phyloP scores from a whole-genome alignment of 2,888 invertebrate species.

The Brenthis hecate region DNA sequence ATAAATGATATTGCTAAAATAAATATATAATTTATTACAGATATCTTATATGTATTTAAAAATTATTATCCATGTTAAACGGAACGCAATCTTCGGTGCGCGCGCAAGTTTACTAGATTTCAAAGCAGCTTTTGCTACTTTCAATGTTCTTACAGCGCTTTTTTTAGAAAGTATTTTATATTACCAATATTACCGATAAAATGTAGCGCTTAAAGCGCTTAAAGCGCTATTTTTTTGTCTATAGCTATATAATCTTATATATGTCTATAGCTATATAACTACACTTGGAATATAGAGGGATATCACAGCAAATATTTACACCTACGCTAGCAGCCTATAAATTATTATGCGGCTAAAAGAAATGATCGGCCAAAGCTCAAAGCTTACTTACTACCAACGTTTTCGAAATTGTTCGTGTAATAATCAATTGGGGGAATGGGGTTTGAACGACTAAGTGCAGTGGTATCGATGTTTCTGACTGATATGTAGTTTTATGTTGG shows the following conservation, averaged over 20 bases:
- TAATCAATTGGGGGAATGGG: slow-evolving; percentile 52
- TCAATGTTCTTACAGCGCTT: slow-evolving; percentile 7
- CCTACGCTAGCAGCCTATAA: slow-evolving; percentile 45
- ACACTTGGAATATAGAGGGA: slow-evolving; percentile 20
- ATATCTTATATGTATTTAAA: too few species aligned
- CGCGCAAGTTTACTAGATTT: slow-evolving; percentile 14
- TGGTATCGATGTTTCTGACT: slow-evolving; percentile 47
- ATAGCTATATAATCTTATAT: slow-evolving; percentile 3
- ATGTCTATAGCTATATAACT: slow-evolving; percentile 3
- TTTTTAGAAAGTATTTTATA: not conserved
- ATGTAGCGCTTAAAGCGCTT: slow-evolving; percentile 20
- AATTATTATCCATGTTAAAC: slow-evolving; percentile 19
- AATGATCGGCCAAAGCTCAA: slow-evolving; percentile 26
- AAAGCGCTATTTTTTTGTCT: not conserved
- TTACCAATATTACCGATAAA: not conserved
- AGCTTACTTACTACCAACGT: not conserved
- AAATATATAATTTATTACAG: too few species aligned
- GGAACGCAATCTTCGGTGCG: slow-evolving; percentile 11
- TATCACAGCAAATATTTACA: slow-evolving; percentile 60
- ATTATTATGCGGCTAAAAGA: slow-evolving; percentile 49
- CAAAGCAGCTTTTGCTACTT: not conserved
- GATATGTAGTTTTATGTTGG: slow-evolving; percentile 10
- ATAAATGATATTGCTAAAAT: too few species aligned
- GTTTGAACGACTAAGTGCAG: slow-evolving; percentile 48
- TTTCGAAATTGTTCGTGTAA: slow-evolving; percentile 40